A percentile compares a stretch with the other conserved stretches of the same genome.
Evolutionary conservation across 2,113 vertebrate species (phyloP).

Genomic region (Pardalotus punctatus): DNA sequence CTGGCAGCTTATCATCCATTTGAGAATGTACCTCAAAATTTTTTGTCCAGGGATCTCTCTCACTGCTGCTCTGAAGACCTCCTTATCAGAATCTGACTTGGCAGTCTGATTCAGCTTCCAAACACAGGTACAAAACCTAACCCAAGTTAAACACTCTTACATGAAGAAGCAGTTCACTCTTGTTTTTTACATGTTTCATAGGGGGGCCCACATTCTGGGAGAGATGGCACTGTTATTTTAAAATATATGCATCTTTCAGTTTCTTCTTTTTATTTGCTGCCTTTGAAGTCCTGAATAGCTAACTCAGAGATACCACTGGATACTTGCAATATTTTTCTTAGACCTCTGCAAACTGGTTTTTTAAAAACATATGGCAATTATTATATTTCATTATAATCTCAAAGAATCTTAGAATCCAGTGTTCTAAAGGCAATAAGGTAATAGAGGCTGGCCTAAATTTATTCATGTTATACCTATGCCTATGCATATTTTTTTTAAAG

Average conservation of each 20-base stretch:
- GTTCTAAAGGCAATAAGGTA: background rate
- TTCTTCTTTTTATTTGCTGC: background rate
- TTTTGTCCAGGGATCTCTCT: background rate
- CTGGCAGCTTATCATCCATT: background rate
- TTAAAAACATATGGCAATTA: background rate
- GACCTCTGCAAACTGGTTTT: background rate
- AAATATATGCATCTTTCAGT: background rate
- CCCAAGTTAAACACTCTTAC: background rate
- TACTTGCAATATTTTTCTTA: background rate
- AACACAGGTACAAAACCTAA: background rate
- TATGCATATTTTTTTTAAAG: background rate
- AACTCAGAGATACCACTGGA: background rate
- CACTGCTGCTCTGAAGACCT: background rate
- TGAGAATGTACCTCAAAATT: background rate
- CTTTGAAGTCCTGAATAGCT: background rate
- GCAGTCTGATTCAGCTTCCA: background rate
- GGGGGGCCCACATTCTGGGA: background rate
- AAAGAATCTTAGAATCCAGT: background rate
- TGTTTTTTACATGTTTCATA: background rate
- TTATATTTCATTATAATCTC: background rate
- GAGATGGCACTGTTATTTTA: background rate
- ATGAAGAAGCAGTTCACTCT: background rate
- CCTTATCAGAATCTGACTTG: background rate
- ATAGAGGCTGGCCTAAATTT: background rate
- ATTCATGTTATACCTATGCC: background rate